Evolutionary conservation across 2,113 vertebrate genomes (phyloP).

Genomic region (Jacana jacana): DNA sequence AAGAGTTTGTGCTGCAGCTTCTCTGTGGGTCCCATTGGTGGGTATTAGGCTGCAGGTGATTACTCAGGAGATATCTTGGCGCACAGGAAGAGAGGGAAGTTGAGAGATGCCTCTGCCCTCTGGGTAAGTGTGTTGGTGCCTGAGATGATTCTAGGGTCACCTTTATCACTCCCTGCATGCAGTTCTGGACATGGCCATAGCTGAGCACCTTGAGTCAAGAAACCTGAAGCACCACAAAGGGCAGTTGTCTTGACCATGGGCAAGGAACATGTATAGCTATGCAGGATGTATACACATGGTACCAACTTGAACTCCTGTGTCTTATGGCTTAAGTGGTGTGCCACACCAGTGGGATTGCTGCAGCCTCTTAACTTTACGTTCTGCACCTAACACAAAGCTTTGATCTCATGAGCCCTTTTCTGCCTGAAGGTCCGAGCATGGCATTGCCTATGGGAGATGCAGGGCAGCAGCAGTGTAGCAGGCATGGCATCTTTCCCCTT

Average conservation of each 20-base stretch:
- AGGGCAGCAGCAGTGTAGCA: background rate
- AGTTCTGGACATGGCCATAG: background rate
- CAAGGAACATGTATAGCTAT: rapidly evolving
- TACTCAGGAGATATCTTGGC: background rate
- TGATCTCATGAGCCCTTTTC: background rate
- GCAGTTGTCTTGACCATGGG: background rate
- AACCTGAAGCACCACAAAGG: background rate
- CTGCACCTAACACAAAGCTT: background rate
- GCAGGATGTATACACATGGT: rapidly evolving
- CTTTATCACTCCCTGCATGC: background rate
- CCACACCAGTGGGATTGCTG: background rate
- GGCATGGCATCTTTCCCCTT: background rate
- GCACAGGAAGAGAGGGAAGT: background rate
- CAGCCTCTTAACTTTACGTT: background rate
- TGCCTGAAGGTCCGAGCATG: background rate
- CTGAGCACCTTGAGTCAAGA: background rate
- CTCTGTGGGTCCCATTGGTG: background rate
- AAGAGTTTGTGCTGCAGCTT: background rate
- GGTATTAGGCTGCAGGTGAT: rapidly evolving
- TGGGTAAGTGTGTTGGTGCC: background rate
- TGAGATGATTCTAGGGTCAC: background rate
- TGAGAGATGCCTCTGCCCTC: background rate
- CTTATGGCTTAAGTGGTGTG: rapidly evolving
- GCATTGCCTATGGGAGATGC: background rate
- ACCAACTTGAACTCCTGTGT: background rate